Conservation (phyloP, 30 jellyfish, hydroid and myxozoan genomes). For the Hydractinia echinata region DNA sequence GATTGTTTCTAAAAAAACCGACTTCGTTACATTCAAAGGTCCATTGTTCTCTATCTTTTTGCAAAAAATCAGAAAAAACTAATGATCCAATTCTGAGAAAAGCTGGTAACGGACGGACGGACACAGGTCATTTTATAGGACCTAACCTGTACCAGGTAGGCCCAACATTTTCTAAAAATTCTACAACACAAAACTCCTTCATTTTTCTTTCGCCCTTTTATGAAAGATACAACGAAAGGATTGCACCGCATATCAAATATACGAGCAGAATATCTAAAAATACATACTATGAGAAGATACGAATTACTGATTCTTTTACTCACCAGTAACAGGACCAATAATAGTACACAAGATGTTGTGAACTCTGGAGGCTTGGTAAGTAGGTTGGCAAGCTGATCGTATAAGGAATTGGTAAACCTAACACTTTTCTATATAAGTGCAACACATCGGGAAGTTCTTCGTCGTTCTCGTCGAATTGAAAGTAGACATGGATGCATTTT, state of each 20-base stretch:
- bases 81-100: too few relatives aligned
- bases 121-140: too few relatives aligned
- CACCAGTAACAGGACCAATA: constrained; percentile 53
- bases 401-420: constrained; percentile 26
- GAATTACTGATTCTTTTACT: not conserved
- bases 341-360: constrained; percentile 30
- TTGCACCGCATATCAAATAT: not conserved
- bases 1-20: too few relatives aligned
- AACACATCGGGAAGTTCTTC: constrained; percentile 28
- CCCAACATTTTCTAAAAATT: too few relatives aligned
- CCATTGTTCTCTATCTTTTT: too few relatives aligned
- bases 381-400: constrained; percentile 20
- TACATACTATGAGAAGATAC: not conserved
- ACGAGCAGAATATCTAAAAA: not conserved
- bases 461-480: constrained; percentile 18
- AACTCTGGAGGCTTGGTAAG: constrained; percentile 22
- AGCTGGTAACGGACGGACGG: too few relatives aligned
- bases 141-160: too few relatives aligned
- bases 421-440: constrained; percentile 22
- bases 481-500: constrained; percentile 31
- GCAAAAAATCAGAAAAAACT: too few relatives aligned
- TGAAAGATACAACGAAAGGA: not conserved
- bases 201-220: too few relatives aligned
- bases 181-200: too few relatives aligned
- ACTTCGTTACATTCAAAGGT: too few relatives aligned